Conservation (phyloP, 2,113 vertebrate genomes). For the Pluvianellus socialis region DNA sequence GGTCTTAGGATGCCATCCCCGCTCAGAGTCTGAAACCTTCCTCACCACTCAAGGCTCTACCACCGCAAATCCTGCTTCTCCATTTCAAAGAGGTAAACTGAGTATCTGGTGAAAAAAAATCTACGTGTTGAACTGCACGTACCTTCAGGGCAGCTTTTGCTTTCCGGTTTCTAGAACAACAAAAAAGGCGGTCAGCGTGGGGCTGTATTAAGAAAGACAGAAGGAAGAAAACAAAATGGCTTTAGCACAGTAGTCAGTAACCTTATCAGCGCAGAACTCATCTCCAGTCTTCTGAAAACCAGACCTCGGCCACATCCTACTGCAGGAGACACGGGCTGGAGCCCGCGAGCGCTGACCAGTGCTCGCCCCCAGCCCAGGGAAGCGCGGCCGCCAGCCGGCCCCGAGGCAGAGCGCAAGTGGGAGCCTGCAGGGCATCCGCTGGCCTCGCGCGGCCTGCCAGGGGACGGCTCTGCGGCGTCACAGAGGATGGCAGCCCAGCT, state of each 20-base stretch:
- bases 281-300: neutral
- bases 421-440: neutral
- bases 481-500: neutral
- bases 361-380: neutral
- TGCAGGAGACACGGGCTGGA: neutral
- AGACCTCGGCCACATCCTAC: neutral
- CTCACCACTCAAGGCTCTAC: neutral
- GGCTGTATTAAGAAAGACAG: neutral
- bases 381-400: neutral
- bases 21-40: neutral
- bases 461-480: neutral
- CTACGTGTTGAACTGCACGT: neutral
- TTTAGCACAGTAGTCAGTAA: neutral
- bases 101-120: neutral
- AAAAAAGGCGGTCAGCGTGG: neutral
- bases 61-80: neutral
- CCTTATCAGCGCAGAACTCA: neutral
- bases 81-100: neutral
- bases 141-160: neutral
- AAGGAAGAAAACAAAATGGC: neutral
- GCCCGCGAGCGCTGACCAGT: neutral
- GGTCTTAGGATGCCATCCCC: neutral
- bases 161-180: neutral
- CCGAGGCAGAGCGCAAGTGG: neutral
- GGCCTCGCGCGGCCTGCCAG: fast-evolving